Evolutionary conservation across 2,113 vertebrate species (phyloP).

Genomic region (Centropus bengalensis): DNA sequence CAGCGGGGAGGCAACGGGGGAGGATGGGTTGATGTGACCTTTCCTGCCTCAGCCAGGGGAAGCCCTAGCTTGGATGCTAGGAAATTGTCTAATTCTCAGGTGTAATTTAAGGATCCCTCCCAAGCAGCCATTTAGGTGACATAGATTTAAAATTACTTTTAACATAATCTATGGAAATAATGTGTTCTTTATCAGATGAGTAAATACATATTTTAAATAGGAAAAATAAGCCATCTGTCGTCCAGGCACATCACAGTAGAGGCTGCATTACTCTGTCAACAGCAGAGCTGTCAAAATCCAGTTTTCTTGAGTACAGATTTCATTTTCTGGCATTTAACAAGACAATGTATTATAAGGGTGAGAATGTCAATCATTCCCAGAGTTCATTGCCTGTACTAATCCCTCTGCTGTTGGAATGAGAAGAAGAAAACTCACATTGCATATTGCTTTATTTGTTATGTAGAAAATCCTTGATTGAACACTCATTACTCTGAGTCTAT

Average conservation of each 20-base stretch:
- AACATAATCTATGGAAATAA: conserved; percentile 1
- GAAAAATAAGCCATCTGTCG: conserved; percentile 27
- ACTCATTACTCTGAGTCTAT: background rate
- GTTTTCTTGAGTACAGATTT: background rate
- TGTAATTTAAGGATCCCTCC: background rate
- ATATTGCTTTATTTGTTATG: background rate
- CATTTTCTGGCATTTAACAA: conserved; percentile 59
- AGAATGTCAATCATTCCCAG: background rate
- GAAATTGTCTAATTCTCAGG: background rate
- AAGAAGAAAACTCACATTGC: background rate
- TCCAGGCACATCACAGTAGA: background rate
- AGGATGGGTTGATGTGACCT: background rate
- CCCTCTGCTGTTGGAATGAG: background rate
- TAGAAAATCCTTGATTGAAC: background rate
- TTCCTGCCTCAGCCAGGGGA: rapidly evolving
- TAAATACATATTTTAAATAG: conserved; percentile 44
- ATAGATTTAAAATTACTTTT: background rate
- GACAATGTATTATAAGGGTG: conserved; percentile 47
- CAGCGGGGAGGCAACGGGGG: background rate
- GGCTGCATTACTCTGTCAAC: conserved; percentile 58
- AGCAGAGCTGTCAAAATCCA: conserved; percentile 40
- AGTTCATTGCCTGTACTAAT: conserved; percentile 9
- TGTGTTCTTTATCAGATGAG: background rate
- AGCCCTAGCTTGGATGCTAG: background rate
- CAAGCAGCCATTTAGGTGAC: background rate